phyloP scores from a whole-genome alignment of 2,888 invertebrate genomes.

The Chrysotoxum bicinctum region DNA sequence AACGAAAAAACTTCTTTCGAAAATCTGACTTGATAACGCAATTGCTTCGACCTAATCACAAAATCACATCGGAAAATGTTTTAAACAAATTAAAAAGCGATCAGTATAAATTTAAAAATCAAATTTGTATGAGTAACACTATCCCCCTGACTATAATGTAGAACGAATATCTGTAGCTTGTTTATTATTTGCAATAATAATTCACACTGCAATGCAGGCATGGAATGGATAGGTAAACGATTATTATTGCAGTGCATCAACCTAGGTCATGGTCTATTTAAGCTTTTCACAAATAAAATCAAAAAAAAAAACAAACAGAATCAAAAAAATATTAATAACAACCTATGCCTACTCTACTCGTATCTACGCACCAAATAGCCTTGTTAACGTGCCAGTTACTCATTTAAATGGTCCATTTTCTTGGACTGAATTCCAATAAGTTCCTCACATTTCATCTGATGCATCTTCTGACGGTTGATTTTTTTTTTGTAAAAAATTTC shows the following conservation, averaged over 20 bases:
- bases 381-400: slow-evolving; percentile 26
- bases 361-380: slow-evolving; percentile 50
- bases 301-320: not conserved
- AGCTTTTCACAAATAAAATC: not conserved
- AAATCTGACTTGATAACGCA: no score
- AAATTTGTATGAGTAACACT: no score
- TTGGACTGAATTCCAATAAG: slow-evolving; percentile 41
- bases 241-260: slow-evolving; percentile 8
- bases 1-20: no score
- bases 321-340: not conserved
- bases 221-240: not conserved
- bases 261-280: slow-evolving; percentile 40
- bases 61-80: no score
- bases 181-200: not conserved
- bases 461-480: not conserved
- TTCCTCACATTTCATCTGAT: slow-evolving; percentile 36
- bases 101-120: no score
- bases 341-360: not conserved
- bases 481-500: not conserved
- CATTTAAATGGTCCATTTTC: slow-evolving; percentile 53
- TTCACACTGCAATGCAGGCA: not conserved
- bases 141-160: not conserved
- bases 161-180: not conserved
- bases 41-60: no score
- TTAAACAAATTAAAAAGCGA: no score